Base-by-base conservation (phyloP, 2,113 vertebrate species). In the Phrynocephalus versicolor region DNA sequence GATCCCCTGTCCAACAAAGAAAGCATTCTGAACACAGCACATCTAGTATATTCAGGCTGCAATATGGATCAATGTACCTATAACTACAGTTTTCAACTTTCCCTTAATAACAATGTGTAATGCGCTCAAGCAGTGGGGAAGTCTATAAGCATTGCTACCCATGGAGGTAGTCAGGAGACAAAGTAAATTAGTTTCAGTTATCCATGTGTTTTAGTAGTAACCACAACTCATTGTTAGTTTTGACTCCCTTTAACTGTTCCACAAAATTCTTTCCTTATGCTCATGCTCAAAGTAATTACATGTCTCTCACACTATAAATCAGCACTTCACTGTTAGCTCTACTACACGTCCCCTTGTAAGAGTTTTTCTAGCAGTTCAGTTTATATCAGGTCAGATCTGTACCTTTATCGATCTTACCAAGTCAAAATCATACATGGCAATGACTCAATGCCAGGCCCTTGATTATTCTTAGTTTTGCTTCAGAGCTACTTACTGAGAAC, bases 141-240 rank as follows among this genome's bases (percentile, higher is more conserved):
- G 2, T 55, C 6, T 35, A 81, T 65, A 65, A 81, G 39, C 73
- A 81, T n/a, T 37, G 41, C 21, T 45, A 2, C 41, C 84, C 57
- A 81, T 30, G 19, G 12, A 55, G 23, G 39, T 65, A 39, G 41
- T 30, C 65, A 33, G n/a, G 64, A 21, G 19, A n/a, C n/a, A 55
- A 51, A 18, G 39, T 41, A 33, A 15, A 55, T 37, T 33, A 45
- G 30, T 51, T 64, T 64, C 37, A n/a, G 58, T 60, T 16, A 39
- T 70, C 45, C 65, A 10, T 64, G 21, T 75, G 27, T 73, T 81
- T 81, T 81, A 81, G 74, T 67, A 81, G 81, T 16, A 86, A 55
- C 45, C 79, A 75, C 51, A 75, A 57, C 71, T 37, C 27, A 78
- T 58, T 45, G 30, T 80, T 45, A 62, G 51, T 62, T 75, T 33